Evolutionary conservation across 2,113 vertebrate genomes (phyloP).

Genomic region (Pycnonotus jocosus): DNA sequence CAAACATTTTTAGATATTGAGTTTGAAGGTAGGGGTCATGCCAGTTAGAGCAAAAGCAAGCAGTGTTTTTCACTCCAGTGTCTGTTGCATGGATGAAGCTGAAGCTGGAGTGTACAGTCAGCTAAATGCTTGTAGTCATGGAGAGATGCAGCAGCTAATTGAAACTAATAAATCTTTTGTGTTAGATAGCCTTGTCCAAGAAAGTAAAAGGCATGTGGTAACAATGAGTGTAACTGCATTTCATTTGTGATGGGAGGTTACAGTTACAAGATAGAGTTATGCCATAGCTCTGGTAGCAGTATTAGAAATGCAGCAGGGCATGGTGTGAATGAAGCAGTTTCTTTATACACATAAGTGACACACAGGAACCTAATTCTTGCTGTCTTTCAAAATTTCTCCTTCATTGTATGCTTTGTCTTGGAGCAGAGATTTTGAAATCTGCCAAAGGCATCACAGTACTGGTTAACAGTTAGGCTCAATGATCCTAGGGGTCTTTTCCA

Average conservation of each 20-base stretch:
- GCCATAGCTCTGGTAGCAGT: background rate
- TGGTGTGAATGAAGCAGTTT: background rate
- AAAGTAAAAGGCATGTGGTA: background rate
- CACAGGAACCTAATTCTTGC: background rate
- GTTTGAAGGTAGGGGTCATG: background rate
- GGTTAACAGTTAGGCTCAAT: background rate
- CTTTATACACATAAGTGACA: background rate
- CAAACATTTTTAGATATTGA: background rate
- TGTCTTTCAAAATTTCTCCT: background rate
- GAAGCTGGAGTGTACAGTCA: background rate
- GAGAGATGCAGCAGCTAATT: slow-evolving; percentile 6
- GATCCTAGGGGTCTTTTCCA: background rate
- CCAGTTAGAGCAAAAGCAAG: background rate
- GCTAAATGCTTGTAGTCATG: background rate
- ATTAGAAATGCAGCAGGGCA: background rate
- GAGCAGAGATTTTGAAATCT: background rate
- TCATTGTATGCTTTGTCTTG: background rate
- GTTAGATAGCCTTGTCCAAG: background rate
- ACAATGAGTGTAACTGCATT: background rate
- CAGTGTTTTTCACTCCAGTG: background rate
- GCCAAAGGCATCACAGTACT: background rate
- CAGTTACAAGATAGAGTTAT: background rate
- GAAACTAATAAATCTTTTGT: background rate
- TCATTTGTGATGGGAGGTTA: background rate
- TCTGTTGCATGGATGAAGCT: background rate